These are phyloP conservation scores for Dinocampus coccinellae DNA, from an alignment of 2,888 invertebrate species.

Conservation along the genomic window DNA sequence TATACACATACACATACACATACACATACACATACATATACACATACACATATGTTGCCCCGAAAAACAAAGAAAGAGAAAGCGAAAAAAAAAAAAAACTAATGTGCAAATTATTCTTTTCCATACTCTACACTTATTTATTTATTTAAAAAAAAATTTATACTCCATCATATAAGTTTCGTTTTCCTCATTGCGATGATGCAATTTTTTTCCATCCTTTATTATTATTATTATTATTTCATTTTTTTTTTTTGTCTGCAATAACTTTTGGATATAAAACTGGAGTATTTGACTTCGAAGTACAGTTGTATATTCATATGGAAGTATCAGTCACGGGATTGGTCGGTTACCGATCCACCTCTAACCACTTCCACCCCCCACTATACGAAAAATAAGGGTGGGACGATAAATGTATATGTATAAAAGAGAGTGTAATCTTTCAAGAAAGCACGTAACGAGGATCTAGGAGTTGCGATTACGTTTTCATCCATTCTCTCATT, in stretches of 20 bases:
- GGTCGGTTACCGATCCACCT: constrained; percentile 6
- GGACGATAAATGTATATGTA: background rate
- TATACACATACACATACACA: too few relatives aligned
- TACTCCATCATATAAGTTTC: background rate
- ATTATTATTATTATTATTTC: background rate
- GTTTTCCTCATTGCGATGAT: too few relatives aligned
- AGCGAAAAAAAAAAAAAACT: too few relatives aligned
- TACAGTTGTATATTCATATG: constrained; percentile 4
- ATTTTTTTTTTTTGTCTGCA: background rate
- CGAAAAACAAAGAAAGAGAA: too few relatives aligned
- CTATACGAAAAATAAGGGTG: background rate
- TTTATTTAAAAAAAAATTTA: too few relatives aligned
- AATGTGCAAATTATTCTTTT: too few relatives aligned
- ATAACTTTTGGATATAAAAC: background rate
- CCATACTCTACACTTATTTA: too few relatives aligned
- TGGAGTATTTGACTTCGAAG: background rate
- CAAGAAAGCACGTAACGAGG: constrained; percentile 42
- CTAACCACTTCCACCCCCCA: background rate
- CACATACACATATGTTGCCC: too few relatives aligned
- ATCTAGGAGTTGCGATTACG: constrained; percentile 14
- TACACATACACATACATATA: too few relatives aligned
- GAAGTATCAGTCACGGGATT: background rate
- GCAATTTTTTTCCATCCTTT: background rate
- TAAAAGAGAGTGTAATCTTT: constrained; percentile 34
- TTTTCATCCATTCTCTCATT: background rate